These are phyloP conservation scores for Genyomyrus donnyi DNA, from an alignment of 2,113 vertebrate genomes.

Conservation along the genomic window DNA sequence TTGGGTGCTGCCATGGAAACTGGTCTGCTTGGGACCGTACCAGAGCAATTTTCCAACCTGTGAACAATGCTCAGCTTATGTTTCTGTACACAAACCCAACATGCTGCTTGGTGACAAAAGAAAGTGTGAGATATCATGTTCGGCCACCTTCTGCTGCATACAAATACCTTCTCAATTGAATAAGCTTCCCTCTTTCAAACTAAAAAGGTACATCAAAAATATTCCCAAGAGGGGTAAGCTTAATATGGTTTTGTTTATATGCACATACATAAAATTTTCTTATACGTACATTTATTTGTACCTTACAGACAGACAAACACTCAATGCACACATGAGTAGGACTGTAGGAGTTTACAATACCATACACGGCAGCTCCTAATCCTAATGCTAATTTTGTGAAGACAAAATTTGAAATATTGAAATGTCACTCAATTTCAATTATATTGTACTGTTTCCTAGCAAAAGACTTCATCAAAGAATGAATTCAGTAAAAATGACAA, in stretches of 20 bases:
- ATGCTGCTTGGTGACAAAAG: not conserved
- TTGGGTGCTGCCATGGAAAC: slow-evolving; percentile 35
- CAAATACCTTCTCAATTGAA: not conserved
- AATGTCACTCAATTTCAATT: not conserved
- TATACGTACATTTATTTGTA: not conserved
- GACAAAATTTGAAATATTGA: not conserved
- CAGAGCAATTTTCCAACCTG: not conserved
- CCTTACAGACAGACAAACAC: not conserved
- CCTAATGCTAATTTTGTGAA: not conserved
- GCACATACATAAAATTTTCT: not conserved
- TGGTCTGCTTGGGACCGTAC: not conserved
- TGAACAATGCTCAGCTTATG: slow-evolving; percentile 12
- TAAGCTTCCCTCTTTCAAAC: not conserved
- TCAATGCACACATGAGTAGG: not conserved
- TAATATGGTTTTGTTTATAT: not conserved
- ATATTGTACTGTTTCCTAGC: not conserved
- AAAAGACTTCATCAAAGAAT: not conserved
- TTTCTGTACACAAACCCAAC: not conserved
- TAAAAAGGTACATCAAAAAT: not conserved
- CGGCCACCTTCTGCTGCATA: not conserved
- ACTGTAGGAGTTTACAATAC: not conserved
- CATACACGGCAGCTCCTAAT: not conserved
- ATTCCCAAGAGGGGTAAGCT: not conserved
- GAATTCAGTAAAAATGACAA: not conserved
- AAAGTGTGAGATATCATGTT: not conserved